Percentiles rank a stretch among this genome's conserved stretches.
These are phyloP conservation scores for Verasper variegatus DNA, from an alignment of 2,113 vertebrate genomes.

Conservation along the genomic window DNA sequence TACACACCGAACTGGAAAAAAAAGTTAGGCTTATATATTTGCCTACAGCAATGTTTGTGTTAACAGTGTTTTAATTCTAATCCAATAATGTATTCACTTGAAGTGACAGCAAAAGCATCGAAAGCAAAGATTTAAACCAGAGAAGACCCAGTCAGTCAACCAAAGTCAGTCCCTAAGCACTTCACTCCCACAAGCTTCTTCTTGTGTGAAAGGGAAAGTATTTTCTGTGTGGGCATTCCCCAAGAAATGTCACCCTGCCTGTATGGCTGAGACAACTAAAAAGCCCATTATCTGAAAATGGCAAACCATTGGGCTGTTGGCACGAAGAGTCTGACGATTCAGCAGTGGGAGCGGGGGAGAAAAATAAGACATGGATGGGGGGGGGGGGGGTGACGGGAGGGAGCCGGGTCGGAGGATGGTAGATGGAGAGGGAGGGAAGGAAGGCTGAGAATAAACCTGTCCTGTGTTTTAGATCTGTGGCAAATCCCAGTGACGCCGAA, in stretches of 20 bases:
- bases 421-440: not conserved
- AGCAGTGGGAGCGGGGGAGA: constrained; percentile 39
- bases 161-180: not conserved
- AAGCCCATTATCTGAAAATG: constrained; percentile 70
- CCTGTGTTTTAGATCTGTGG: constrained; percentile 42
- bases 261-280: constrained; percentile 53
- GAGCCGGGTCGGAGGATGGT: not conserved
- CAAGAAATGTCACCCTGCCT: constrained; percentile 50
- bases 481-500: constrained; percentile 49
- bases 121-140: not conserved
- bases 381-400: not conserved
- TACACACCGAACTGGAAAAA: no score
- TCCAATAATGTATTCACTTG: not conserved
- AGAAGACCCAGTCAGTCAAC: not conserved
- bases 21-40: not conserved
- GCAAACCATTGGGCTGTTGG: constrained; percentile 65
- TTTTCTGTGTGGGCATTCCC: constrained; percentile 70
- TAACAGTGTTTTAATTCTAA: not conserved
- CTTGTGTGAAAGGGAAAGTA: constrained; percentile 62
- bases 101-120: not conserved
- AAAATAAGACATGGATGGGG: constrained; percentile 36
- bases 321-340: constrained; percentile 65
- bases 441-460: constrained; percentile 56
- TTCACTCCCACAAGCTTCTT: constrained; percentile 20
- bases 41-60: not conserved